phyloP scores from a whole-genome alignment of 2,113 vertebrate species.

The Oxygymnocypris stewartii region DNA sequence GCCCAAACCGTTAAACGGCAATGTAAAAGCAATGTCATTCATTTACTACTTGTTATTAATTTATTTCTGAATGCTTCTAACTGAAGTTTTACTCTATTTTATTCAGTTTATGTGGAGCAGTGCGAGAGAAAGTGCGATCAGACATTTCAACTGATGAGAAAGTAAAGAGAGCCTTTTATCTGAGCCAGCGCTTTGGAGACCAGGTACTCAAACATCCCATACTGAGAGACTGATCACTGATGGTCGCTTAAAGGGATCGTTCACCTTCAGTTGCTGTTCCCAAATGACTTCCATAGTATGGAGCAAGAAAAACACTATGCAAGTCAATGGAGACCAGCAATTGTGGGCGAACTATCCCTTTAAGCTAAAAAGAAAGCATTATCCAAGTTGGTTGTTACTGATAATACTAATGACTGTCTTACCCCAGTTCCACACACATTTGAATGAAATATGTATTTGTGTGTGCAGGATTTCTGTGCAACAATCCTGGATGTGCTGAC shows the following conservation, averaged over 20 bases:
- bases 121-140: slow-evolving; percentile 69
- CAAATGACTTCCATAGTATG: no score
- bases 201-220: slow-evolving; percentile 73
- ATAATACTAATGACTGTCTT: background rate
- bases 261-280: no score
- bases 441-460: background rate
- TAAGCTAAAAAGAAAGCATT: background rate
- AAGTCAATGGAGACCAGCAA: no score
- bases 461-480: slow-evolving; percentile 81
- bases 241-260: background rate
- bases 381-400: background rate
- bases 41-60: background rate
- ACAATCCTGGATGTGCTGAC: slow-evolving; percentile 88
- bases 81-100: slow-evolving; percentile 31
- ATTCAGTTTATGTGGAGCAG: slow-evolving; percentile 67
- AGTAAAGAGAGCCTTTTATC: slow-evolving; percentile 87
- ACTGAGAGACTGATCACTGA: background rate
- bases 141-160: slow-evolving; percentile 84
- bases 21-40: background rate
- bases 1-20: background rate
- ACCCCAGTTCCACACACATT: background rate
- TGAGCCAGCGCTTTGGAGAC: slow-evolving; percentile 80
- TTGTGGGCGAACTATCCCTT: no score
- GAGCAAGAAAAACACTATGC: no score
- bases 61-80: background rate